A percentile compares a stretch with the other conserved stretches of the same genome.
These are phyloP conservation scores for Epinotia nisella DNA, from an alignment of 2,888 invertebrate species.

Conservation along the genomic window DNA sequence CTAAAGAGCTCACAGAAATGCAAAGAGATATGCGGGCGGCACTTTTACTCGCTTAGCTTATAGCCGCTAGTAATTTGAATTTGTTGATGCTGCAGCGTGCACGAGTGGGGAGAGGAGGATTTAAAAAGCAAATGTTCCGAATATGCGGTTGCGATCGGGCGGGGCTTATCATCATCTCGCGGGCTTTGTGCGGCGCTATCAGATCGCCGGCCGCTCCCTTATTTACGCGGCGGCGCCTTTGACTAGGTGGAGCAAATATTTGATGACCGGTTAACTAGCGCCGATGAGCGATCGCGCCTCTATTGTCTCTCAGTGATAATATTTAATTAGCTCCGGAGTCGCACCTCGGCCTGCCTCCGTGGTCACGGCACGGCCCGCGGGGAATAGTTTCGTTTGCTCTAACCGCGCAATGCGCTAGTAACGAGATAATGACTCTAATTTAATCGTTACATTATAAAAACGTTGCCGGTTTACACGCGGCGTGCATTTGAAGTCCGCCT, in stretches of 20 bases:
- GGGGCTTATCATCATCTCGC: conserved; percentile 73
- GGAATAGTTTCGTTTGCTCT: conserved; percentile 52
- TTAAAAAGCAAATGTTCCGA: conserved; percentile 62
- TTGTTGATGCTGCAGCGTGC: conserved; percentile 30
- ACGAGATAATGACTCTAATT: conserved; percentile 45
- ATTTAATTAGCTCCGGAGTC: conserved; percentile 81
- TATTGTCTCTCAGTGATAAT: conserved; percentile 81
- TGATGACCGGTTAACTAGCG: conserved; percentile 79
- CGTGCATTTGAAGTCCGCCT: conserved; percentile 29
- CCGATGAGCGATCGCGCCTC: conserved; percentile 74
- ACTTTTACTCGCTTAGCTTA: conserved; percentile 15
- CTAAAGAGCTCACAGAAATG: conserved; percentile 15
- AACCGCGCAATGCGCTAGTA: conserved; percentile 30
- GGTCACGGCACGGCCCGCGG: conserved; percentile 69
- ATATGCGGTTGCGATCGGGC: conserved; percentile 64
- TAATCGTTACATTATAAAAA: conserved; percentile 44
- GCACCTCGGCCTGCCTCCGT: conserved; percentile 72
- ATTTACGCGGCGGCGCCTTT: conserved; percentile 77
- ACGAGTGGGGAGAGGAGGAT: conserved; percentile 40
- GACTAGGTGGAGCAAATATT: conserved; percentile 78
- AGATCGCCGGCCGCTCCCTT: conserved; percentile 68
- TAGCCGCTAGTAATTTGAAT: conserved; percentile 38
- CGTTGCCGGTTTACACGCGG: conserved; percentile 41
- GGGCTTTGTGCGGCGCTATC: conserved; percentile 72
- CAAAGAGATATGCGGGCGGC: conserved; percentile 17